phyloP scores from a whole-genome alignment of 2,113 vertebrate genomes.

The Muntiacus muntjak region DNA sequence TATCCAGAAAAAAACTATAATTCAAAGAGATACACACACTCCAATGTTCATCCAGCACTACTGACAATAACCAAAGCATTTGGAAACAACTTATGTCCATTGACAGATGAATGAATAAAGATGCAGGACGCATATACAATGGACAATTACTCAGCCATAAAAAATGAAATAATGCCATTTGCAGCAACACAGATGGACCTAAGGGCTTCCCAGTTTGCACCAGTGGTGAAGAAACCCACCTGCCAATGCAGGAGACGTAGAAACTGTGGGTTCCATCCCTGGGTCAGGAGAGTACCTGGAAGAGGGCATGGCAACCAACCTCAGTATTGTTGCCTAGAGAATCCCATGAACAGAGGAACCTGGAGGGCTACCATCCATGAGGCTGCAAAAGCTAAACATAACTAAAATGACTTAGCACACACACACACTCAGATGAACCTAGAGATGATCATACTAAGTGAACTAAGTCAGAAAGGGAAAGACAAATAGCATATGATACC shows the following conservation, averaged over 20 bases:
- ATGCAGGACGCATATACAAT: neutral
- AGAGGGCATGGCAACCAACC: neutral
- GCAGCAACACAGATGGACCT: neutral
- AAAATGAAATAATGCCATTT: neutral
- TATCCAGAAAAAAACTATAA: neutral
- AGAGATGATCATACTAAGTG: neutral
- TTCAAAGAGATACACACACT: neutral
- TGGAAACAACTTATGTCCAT: neutral
- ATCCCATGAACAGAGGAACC: neutral
- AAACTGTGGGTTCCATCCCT: neutral
- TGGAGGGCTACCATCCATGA: neutral
- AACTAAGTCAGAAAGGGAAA: neutral
- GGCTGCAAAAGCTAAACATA: neutral
- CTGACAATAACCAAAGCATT: neutral
- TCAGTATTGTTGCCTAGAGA: neutral
- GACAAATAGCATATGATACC: neutral
- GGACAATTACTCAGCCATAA: neutral
- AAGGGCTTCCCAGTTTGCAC: accelerated
- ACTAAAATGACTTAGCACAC: neutral
- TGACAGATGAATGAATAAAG: neutral
- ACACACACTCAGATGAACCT: neutral
- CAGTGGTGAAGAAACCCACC: neutral
- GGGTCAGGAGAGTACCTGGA: neutral
- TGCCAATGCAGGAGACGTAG: neutral
- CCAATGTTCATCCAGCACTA: neutral